Evolutionary conservation across 2,797 vertebrate genomes (phyloP), one percentile per base, ranked within the genome.

Genomic region (Rallus crepitans): DNA sequence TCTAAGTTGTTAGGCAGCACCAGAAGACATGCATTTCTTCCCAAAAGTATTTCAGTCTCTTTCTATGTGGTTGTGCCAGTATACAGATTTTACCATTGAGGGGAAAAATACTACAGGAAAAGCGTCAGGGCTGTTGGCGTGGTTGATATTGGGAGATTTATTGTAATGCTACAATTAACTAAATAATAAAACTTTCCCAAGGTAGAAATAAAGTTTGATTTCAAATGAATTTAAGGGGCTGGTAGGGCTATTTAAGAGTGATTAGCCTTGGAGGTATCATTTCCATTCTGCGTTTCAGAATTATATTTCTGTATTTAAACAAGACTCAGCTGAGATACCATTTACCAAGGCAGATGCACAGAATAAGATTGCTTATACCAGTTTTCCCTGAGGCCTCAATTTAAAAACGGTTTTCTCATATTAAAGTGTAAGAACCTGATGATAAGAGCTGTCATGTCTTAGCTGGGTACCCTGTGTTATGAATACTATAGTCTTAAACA

Each of bases 331-430:
- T 39, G 70, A 80, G 81, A 57, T 79, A 71, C 33, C 61, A n/a
- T 90, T 96, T 95, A 91, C 78, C 37, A 82, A 85, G 88, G 57
- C 53, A 93, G 83, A 92, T 95, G 81, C 61, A 73, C 27, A 80
- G 86, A 85, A 47, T 90, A 88, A 80, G 71, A 93, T 93, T 96
- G 86, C 73, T 95, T 93, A 86, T 91, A 82, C 77, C 86, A 77
- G 88, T 90, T 96, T 89, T 95, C 93, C 93, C 90, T 45, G 59
- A 94, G 90, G 90, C 91, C 64, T 94, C 64, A 91, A 90, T 94
- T 97, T 94, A 90, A 91, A 96, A 92, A 16, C 69, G 33, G 88
- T 82, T 96, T 96, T 87, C 82, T 96, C 73, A 84, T 91, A 90
- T 90, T 93, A 59, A 96, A 94, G 79, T 86, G 70, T 69, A 83